These are phyloP conservation scores for Caenorhabditis inopinata DNA, from an alignment of 1,140 invertebrate species.

Conservation along the genomic window DNA sequence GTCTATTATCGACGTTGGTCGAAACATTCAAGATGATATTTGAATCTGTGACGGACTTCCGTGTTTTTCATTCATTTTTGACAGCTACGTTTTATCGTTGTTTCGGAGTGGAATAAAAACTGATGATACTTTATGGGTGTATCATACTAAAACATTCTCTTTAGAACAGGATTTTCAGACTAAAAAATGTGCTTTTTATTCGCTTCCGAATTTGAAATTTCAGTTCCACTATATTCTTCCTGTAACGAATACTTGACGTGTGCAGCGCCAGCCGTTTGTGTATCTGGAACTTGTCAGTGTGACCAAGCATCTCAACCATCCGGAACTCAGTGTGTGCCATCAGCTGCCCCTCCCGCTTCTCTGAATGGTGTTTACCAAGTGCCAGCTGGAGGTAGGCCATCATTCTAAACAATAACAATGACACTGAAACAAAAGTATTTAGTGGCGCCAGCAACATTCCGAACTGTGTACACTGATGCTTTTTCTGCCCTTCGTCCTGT, in stretches of 20 bases:
- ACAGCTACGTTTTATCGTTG: too few species aligned
- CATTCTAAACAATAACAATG: slow-evolving; percentile 10
- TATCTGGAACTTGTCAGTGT: slow-evolving; percentile 31
- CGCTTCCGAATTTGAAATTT: not conserved
- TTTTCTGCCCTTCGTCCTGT: not conserved
- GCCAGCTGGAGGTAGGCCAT: slow-evolving; percentile 23
- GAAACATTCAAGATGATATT: too few species aligned
- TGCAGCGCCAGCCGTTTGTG: slow-evolving; percentile 31
- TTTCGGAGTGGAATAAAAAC: too few species aligned
- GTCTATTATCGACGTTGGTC: too few species aligned
- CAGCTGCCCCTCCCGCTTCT: not conserved
- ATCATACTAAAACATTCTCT: too few species aligned
- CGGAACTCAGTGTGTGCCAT: slow-evolving; percentile 20
- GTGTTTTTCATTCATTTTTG: too few species aligned
- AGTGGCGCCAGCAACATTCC: slow-evolving; percentile 30
- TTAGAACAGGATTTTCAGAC: too few species aligned
- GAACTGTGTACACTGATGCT: slow-evolving; percentile 28
- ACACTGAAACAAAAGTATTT: not conserved
- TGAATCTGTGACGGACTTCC: too few species aligned
- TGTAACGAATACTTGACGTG: slow-evolving; percentile 33
- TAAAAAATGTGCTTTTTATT: not conserved
- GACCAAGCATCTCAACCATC: slow-evolving; percentile 23
- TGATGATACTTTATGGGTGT: not conserved
- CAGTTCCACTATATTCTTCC: slow-evolving; percentile 31
- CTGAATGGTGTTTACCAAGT: slow-evolving; percentile 30